Conservation (phyloP, 2,113 vertebrate genomes). For the Sphyrna mokarran region DNA sequence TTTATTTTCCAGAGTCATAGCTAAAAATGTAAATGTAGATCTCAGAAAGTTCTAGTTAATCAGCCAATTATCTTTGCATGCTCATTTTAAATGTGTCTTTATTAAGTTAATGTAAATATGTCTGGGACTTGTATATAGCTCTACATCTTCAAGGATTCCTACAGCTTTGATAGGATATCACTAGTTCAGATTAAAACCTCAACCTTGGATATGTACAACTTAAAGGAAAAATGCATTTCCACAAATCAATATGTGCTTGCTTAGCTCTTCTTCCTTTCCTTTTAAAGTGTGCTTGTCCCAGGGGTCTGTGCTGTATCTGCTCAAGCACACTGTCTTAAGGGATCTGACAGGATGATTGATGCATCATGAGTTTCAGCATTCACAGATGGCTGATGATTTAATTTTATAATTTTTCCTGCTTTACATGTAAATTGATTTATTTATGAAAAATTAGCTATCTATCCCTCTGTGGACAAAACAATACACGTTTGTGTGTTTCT, state of each 20-base stretch:
- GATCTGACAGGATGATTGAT: conserved; percentile 31
- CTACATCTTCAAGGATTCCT: neutral
- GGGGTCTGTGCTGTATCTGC: neutral
- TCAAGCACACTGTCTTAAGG: neutral
- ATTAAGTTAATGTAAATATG: neutral
- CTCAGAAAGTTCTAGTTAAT: neutral
- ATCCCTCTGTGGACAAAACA: neutral
- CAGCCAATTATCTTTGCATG: neutral
- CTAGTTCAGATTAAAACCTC: neutral
- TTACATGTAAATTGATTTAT: conserved; percentile 36
- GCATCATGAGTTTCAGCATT: neutral
- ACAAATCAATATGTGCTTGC: neutral
- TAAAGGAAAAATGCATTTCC: neutral
- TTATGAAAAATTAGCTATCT: conserved; percentile 23
- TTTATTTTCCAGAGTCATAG: neutral
- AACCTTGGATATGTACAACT: neutral
- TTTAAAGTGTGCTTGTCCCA: neutral
- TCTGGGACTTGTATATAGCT: neutral
- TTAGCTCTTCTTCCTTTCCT: neutral
- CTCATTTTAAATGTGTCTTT: neutral
- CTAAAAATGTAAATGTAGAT: neutral
- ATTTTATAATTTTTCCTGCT: conserved; percentile 9
- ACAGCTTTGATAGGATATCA: neutral
- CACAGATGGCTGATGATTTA: conserved; percentile 29
- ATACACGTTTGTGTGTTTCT: neutral